Percentiles rank a stretch among this genome's conserved stretches.
Evolutionary conservation across 2,797 vertebrate species (phyloP).

Genomic region (Sebastes steindachneri): DNA sequence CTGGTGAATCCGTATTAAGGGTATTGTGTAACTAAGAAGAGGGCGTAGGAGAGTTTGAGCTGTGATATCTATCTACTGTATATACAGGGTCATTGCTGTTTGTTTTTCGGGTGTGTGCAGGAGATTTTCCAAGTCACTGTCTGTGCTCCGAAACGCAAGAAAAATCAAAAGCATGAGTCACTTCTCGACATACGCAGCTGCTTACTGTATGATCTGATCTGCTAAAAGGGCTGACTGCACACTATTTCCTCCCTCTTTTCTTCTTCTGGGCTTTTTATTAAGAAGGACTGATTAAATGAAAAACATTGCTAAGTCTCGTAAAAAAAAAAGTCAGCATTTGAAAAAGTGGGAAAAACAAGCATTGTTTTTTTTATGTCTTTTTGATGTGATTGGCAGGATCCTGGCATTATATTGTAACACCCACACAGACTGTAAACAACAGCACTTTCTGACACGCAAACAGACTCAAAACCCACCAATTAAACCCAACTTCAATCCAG

Average conservation of each 20-base stretch:
- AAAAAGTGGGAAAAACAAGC: conserved; percentile 57
- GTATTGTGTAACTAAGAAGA: conserved; percentile 60
- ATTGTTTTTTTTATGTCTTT: conserved; percentile 45
- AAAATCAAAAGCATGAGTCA: conserved; percentile 83
- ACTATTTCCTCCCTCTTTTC: conserved; percentile 47
- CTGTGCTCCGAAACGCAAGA: conserved; percentile 76
- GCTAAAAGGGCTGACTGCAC: conserved; percentile 76
- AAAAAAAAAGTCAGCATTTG: conserved; percentile 51
- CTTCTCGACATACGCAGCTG: conserved; percentile 79
- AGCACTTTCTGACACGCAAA: conserved; percentile 80
- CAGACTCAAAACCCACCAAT: conserved; percentile 79
- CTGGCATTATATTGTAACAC: conserved; percentile 69
- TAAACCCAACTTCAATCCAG: conserved; percentile 74
- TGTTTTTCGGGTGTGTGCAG: conserved; percentile 82
- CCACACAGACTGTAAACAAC: conserved; percentile 82
- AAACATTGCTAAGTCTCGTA: conserved; percentile 65
- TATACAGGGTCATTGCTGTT: conserved; percentile 76
- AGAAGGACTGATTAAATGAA: conserved; percentile 71
- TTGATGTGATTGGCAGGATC: conserved; percentile 76
- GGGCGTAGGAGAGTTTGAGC: conserved; percentile 56
- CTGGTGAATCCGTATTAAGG: conserved; percentile 35
- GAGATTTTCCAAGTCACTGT: conserved; percentile 82
- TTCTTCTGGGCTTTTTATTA: conserved; percentile 64
- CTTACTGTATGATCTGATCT: conserved; percentile 77
- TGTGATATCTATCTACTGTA: conserved; percentile 67